Percentiles rank a stretch among this genome's conserved stretches.
These are phyloP conservation scores for Chrysolina oricalcia DNA, from an alignment of 2,888 invertebrate species.

Conservation along the genomic window DNA sequence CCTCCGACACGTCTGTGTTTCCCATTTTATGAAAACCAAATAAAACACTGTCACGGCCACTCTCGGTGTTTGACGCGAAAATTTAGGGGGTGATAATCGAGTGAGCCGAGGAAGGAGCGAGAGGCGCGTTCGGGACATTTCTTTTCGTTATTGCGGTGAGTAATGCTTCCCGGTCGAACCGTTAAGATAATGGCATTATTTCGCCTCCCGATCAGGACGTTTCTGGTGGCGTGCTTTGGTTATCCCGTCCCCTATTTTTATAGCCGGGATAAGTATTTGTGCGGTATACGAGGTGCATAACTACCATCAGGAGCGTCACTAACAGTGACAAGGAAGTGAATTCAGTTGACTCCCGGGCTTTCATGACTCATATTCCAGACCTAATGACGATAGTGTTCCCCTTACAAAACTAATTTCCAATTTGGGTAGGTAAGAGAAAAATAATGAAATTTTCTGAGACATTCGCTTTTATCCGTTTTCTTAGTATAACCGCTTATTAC, in stretches of 20 bases:
- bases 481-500: no score
- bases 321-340: no score
- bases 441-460: no score
- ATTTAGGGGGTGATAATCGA: constrained; percentile 50
- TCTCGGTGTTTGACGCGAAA: constrained; percentile 44
- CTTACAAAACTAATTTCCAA: no score
- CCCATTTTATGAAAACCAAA: constrained; percentile 48
- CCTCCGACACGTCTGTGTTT: constrained; percentile 36
- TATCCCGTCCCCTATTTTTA: constrained; percentile 1
- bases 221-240: constrained; percentile 13
- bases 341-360: no score
- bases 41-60: constrained; percentile 47
- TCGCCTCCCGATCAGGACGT: constrained; percentile 28
- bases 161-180: constrained; percentile 46
- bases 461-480: no score
- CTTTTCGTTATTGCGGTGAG: constrained; percentile 48
- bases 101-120: constrained; percentile 37
- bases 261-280: not conserved
- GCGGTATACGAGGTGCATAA: not conserved
- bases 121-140: constrained; percentile 39
- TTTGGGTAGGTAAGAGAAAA: no score
- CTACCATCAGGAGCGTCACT: not conserved
- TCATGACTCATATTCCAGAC: no score
- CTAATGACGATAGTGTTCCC: no score
- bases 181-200: constrained; percentile 46